Base-by-base conservation (phyloP, 2,113 vertebrate species). In the Leptosomus discolor region DNA sequence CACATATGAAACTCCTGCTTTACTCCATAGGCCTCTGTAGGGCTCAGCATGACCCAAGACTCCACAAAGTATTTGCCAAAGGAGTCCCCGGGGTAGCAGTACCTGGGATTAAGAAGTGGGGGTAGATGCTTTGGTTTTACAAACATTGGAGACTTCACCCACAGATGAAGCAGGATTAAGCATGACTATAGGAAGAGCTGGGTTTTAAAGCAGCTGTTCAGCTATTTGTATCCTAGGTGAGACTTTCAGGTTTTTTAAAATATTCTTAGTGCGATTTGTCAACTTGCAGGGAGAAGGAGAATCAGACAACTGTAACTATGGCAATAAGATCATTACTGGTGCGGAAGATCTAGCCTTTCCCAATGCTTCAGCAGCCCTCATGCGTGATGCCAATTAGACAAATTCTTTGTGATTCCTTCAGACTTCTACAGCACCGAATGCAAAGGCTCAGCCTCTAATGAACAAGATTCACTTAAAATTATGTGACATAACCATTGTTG, bases 381-480 rank as follows among this genome's bases (percentile, higher is more conserved):
- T 22, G 46, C 57, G 27, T 80, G 77, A 96, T 70, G 57, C 36
- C 91, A 89, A 91, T 95, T 92, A 95, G 34, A 90, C 50, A 95
- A 95, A 96, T 80, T 90, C 69, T 82, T 77, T 3, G 2, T 70
- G 86, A 94, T 89, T 61, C 69, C 64, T 84, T 87, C 69, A 88
- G 63, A 60, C 36, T 80, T 56, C 45, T 70, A 58, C 39, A 48
- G 36, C 9, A 32, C 3, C 8, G 9, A 81, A 87, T 24, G 63
- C 50, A 82, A 39, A 84, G 36, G 6, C 26, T 79, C n/a, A 56
- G 60, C 9, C 17, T 69, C 60, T 64, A 89, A 83, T 3, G 12
- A 94, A 79, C 30, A 65, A 91, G 87, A 79, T 51, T 77, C 39
- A 37, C 41, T 58, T 80, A 54, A 93, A 95, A 93, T 91, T 87